Percentiles rank a stretch among this genome's conserved stretches.
These are phyloP conservation scores for Limnephilus rhombicus DNA, from an alignment of 2,888 invertebrate species.

Conservation along the genomic window DNA sequence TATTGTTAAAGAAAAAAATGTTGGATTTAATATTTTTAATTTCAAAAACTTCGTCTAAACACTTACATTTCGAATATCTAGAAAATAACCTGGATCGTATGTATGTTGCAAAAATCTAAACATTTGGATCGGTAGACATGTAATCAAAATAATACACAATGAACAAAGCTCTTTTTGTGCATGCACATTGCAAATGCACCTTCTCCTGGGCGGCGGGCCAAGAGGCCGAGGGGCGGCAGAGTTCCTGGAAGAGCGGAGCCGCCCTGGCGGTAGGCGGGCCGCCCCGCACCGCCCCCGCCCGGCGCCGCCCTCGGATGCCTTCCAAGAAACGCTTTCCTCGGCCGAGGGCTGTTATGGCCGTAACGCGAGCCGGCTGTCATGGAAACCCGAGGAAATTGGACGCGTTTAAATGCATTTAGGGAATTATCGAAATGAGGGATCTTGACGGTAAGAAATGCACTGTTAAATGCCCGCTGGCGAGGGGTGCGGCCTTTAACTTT, in stretches of 20 bases:
- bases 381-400: slow-evolving; percentile 1
- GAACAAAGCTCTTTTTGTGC: background rate
- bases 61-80: too few relatives aligned
- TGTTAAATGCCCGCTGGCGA: background rate
- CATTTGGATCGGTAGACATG: background rate
- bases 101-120: background rate
- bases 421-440: background rate
- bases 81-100: too few relatives aligned
- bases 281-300: slow-evolving; percentile 24
- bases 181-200: slow-evolving; percentile 35
- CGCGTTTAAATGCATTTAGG: slow-evolving; percentile 1
- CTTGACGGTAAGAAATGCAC: background rate
- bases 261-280: slow-evolving; percentile 51
- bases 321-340: slow-evolving; percentile 40
- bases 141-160: background rate
- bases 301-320: slow-evolving; percentile 21
- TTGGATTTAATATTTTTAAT: too few relatives aligned
- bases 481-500: background rate
- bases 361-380: background rate
- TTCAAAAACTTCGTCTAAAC: too few relatives aligned
- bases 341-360: background rate
- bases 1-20: too few relatives aligned
- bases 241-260: slow-evolving; percentile 57
- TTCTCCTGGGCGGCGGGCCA: slow-evolving; percentile 23
- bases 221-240: slow-evolving; percentile 8